Conservation (phyloP, 2,888 invertebrate species). For the Pollenia angustigena region DNA sequence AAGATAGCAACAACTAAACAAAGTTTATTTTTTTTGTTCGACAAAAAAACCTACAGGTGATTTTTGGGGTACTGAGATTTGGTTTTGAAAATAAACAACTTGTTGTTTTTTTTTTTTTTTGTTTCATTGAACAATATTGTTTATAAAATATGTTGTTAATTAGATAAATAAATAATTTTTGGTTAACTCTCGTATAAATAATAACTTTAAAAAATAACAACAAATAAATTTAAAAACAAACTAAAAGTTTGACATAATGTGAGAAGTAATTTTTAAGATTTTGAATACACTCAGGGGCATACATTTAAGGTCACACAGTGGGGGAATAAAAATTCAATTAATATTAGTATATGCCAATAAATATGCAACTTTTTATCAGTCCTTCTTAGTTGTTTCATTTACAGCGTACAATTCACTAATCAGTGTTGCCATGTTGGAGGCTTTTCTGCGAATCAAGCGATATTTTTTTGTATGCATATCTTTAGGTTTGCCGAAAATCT, state of each 20-base stretch:
- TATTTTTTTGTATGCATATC: no score
- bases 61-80: constrained; percentile 15
- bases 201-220: not conserved
- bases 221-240: not conserved
- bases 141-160: constrained; percentile 18
- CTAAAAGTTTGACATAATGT: constrained; percentile 14
- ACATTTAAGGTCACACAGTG: no score
- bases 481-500: no score
- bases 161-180: constrained; percentile 14
- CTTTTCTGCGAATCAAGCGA: no score
- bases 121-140: not conserved
- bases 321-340: no score
- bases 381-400: no score
- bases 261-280: not conserved
- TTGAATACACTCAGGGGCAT: not conserved
- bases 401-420: no score
- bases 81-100: not conserved
- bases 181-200: not conserved
- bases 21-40: not conserved
- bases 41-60: constrained; percentile 7
- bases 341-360: no score
- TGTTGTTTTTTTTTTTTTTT: not conserved
- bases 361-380: no score
- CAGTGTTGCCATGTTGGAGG: no score
- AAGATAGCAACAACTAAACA: not conserved